These are phyloP conservation scores for Mesodorylaimus sp. DNA, from an alignment of 2,888 invertebrate genomes.

Conservation along the genomic window DNA sequence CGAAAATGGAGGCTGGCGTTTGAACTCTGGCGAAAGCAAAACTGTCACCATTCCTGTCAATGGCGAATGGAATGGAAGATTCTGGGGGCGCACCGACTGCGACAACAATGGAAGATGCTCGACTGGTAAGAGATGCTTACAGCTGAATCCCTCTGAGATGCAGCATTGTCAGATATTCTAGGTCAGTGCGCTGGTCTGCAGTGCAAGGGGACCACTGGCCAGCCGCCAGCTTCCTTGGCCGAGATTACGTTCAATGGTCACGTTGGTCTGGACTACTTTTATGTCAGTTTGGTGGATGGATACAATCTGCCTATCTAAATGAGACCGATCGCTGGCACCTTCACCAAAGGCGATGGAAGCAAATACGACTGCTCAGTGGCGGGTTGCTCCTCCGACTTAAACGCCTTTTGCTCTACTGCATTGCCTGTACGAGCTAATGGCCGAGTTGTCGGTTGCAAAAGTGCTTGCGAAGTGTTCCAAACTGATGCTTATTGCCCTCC, in stretches of 20 bases:
- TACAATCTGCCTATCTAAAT: constrained; percentile 32
- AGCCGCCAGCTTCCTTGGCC: constrained; percentile 34
- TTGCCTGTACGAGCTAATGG: no score
- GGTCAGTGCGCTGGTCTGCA: no score
- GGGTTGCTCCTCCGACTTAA: no score
- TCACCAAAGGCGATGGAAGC: no score
- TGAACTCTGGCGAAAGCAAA: neutral
- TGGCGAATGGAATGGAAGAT: constrained; percentile 32
- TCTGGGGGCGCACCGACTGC: constrained; percentile 37
- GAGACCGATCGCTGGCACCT: constrained; percentile 14
- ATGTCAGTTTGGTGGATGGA: constrained; percentile 39
- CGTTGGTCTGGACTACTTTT: constrained; percentile 36
- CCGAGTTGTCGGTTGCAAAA: no score
- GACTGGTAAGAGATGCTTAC: constrained; percentile 22
- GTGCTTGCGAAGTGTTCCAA: no score
- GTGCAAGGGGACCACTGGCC: constrained; percentile 36
- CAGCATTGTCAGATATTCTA: no score
- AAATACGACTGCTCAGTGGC: no score
- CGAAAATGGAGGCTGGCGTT: neutral
- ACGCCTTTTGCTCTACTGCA: no score
- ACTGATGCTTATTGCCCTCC: no score
- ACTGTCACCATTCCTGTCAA: neutral
- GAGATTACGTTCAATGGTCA: constrained; percentile 34
- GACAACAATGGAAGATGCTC: constrained; percentile 27
- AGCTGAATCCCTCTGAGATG: no score